Evolutionary conservation across 2,888 invertebrate genomes (phyloP), one percentile per base, ranked within the genome.

Genomic region (Cephonodes hylas): DNA sequence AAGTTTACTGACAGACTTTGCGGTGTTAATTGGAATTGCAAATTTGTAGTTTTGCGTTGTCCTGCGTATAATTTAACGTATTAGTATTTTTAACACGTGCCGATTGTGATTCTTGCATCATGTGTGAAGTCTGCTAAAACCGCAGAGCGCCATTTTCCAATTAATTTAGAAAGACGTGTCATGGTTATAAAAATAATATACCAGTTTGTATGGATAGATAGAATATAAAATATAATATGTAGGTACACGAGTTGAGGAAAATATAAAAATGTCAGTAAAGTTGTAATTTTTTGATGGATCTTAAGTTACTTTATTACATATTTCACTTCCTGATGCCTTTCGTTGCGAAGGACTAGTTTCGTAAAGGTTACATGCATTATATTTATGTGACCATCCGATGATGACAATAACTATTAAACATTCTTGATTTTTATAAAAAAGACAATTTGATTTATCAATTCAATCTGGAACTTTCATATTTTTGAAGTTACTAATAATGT

Each of bases 11-110:
- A 18, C 10, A 10, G 53, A 8, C 8, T 15, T 53, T 27, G 8
- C 61, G 58, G n/a, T 20, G 42, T 20, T 58, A 10, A 61, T 64
- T 66, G 64, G 13, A 63, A 70, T 65, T 65, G 63, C 63, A 56
- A 66, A 70, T 31, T 61, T 18, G 22, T 59, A 53, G 58, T 48
- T 58, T 46, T 31, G 23, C 13, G 20, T 45, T 42, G 48, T 63
- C 42, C 1, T 34, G 42, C 48, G 60, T 63, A 44, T 59, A 63
- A 63, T 59, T 62, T 60, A 20, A 22, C 44, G 57, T 42, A 63
- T 70, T 69, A 58, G 61, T 64, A 72, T 53, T 64, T 62, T 60
- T n/a, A 60, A 57, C 71, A 68, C 69, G 68, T 60, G 58, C 23
- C 18, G 8, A 8, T 27, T 27, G 7, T 18, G 23, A 42, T 53